These are phyloP conservation scores for Gobius niger DNA, from an alignment of 2,113 vertebrate species.

Conservation along the genomic window DNA sequence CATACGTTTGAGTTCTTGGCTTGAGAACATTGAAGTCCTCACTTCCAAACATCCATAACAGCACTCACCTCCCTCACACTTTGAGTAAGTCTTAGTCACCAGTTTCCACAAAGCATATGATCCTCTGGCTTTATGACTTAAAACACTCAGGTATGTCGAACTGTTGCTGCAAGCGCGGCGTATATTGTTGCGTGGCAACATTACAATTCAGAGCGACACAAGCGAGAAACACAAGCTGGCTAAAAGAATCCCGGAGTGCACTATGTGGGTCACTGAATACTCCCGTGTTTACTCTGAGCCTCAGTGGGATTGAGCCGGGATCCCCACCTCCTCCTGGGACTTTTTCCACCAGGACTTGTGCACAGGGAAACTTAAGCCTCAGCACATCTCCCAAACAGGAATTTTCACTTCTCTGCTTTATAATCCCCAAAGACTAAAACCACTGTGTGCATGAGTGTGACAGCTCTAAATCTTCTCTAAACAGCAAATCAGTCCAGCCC, in stretches of 20 bases:
- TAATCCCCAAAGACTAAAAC: conserved; percentile 57
- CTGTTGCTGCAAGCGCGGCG: conserved; percentile 28
- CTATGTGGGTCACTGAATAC: conserved; percentile 64
- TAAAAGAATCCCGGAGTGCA: conserved; percentile 49
- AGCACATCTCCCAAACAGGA: conserved; percentile 66
- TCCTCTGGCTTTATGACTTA: conserved; percentile 34
- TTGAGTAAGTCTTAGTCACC: conserved; percentile 6
- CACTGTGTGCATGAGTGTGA: conserved; percentile 57
- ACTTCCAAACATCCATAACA: neutral
- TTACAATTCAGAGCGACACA: conserved; percentile 52
- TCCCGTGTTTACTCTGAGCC: conserved; percentile 64
- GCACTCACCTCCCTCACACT: neutral
- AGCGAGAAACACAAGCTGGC: conserved; percentile 53
- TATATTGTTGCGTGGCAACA: conserved; percentile 53
- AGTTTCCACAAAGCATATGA: conserved; percentile 30
- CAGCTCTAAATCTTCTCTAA: conserved; percentile 75
- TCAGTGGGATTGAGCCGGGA: conserved; percentile 58
- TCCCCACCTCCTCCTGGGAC: conserved; percentile 57
- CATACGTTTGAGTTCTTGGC: neutral
- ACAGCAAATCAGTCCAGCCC: conserved; percentile 64
- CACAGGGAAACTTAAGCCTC: conserved; percentile 67
- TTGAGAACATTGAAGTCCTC: neutral
- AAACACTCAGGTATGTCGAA: conserved; percentile 43
- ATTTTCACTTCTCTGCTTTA: conserved; percentile 73
- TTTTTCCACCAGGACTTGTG: conserved; percentile 68